Percentiles rank a stretch among this genome's conserved stretches.
Evolutionary conservation across 2,888 invertebrate species (phyloP).

Genomic region (Malthinus flaveolus): DNA sequence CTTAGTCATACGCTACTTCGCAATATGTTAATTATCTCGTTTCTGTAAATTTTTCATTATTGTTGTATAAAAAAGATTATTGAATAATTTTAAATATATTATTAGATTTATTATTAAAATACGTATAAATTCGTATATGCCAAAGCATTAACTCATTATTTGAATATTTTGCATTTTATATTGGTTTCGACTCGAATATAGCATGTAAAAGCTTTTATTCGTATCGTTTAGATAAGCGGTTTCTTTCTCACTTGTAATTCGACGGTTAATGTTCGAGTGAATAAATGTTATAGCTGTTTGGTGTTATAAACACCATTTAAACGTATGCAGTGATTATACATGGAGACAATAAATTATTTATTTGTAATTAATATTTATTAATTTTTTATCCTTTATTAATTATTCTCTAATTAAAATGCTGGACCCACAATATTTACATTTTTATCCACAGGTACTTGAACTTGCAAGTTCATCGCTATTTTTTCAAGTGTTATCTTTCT

Average conservation of each 20-base stretch:
- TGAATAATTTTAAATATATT: constrained; percentile 32
- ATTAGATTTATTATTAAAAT: constrained; percentile 29
- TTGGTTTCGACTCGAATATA: constrained; percentile 34
- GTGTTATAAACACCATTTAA: constrained; percentile 47
- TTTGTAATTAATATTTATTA: constrained; percentile 43
- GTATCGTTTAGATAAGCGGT: constrained; percentile 31
- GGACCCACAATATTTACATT: too few relatives aligned
- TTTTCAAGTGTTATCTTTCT: too few relatives aligned
- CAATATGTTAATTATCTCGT: constrained; percentile 31
- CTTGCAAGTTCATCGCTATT: too few relatives aligned
- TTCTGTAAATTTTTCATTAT: constrained; percentile 28
- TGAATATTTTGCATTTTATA: constrained; percentile 33
- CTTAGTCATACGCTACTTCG: constrained; percentile 27
- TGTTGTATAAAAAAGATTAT: constrained; percentile 33
- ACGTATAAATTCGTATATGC: constrained; percentile 47
- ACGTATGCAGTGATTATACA: constrained; percentile 52
- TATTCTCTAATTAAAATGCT: too few relatives aligned
- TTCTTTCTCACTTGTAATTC: constrained; percentile 32
- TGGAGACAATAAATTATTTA: constrained; percentile 58
- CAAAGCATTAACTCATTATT: constrained; percentile 47
- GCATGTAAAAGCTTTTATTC: constrained; percentile 31
- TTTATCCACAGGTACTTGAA: too few relatives aligned
- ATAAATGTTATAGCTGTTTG: constrained; percentile 47
- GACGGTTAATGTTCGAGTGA: constrained; percentile 38
- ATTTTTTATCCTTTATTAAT: too few relatives aligned